Evolutionary conservation across 2,797 vertebrate genomes (phyloP), one percentile per base, ranked within the genome.

Genomic region (Helicolenus hilgendorfi): DNA sequence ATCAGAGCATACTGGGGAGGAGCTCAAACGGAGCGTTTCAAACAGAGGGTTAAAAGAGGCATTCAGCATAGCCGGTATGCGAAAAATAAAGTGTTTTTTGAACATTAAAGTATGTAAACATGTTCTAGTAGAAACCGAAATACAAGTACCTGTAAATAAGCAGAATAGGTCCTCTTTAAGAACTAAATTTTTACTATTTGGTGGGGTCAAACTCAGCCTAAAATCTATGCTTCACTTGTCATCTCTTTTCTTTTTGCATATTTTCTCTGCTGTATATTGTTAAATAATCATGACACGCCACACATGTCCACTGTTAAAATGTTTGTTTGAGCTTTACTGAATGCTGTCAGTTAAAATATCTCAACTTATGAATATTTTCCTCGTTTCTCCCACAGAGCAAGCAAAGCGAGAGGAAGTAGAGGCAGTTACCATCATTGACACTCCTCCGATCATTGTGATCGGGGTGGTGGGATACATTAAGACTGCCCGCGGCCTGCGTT

Each of bases 321-420:
- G 5, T 6, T 4, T 22, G n/a, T 4, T 33, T 59, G 14, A 71
- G 22, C 33, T 18, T 20, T 67, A 2, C 58, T 10, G 27, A 65
- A 41, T 10, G 36, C 22, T 59, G 36, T 22, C 65, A 70, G n/a
- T 58, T 67, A 24, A 70, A 63, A 26, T 33, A 70, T 59, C 22
- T 60, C 7, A 62, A 6, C 4, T 53, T 0, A 1, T 76, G 1
- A 11, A 67, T 55, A 27, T 75, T 38, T 56, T 24, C 18, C 5
- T 5, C 53, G 14, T 84, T 78, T 72, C 26, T 49, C 13, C 53
- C 10, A 63, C 94, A 99, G 98, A 99, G 94, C 79, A 97, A 35
- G 96, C 98, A 79, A 99, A 99, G 87, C 93, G 98, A 62, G 99
- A 99, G 88, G 98, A 97, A 74, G 98, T 99, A 31, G 98, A 99